phyloP scores from a whole-genome alignment of 2,113 vertebrate genomes.

The Syngnathoides biaculeatus region DNA sequence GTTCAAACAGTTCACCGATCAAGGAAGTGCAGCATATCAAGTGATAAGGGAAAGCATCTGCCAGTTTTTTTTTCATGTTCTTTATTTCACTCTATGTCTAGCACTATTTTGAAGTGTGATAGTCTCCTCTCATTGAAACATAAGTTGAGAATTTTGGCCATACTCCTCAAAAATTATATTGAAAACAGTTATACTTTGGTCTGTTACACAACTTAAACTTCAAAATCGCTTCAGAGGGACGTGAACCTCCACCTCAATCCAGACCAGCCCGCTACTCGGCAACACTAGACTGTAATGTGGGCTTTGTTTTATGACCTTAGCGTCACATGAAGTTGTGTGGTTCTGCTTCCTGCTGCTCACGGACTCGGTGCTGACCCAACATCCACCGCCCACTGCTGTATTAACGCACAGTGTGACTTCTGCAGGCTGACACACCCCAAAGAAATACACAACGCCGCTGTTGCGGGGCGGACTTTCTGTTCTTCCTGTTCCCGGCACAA shows the following conservation, averaged over 20 bases:
- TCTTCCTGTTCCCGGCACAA: constrained; percentile 9
- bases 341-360: constrained; percentile 16
- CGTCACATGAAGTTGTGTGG: constrained; percentile 3
- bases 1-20: background rate
- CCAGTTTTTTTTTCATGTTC: background rate
- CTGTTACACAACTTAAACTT: background rate
- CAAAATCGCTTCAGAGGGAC: background rate
- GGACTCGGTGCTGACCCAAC: constrained; percentile 42
- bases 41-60: background rate
- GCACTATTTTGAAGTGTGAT: background rate
- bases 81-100: background rate
- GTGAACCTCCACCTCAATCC: background rate
- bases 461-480: constrained; percentile 28
- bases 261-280: background rate
- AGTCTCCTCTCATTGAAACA: background rate
- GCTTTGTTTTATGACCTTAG: background rate
- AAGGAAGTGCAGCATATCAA: background rate
- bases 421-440: constrained; percentile 22
- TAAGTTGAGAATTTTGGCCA: background rate
- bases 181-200: background rate
- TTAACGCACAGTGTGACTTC: constrained; percentile 42
- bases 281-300: background rate
- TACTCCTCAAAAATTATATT: background rate
- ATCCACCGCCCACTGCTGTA: constrained; percentile 32
- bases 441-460: constrained; percentile 27